Conservation (phyloP, 2,113 vertebrate genomes). For the Aleadryas rufinucha region DNA sequence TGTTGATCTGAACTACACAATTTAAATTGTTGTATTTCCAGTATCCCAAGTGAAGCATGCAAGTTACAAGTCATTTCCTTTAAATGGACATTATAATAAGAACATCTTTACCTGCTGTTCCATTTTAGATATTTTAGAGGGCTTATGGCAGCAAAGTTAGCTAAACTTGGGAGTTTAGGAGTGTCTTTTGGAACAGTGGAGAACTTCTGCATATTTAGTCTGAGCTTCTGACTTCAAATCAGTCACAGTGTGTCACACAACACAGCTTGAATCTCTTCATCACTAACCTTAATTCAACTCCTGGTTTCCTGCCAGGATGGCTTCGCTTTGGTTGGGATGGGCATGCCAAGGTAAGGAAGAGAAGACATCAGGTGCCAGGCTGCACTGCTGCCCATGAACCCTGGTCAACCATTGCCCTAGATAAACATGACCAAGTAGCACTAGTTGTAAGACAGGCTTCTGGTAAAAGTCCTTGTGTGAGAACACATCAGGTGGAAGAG, state of each 20-base stretch:
- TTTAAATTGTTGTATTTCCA: neutral
- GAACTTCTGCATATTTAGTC: neutral
- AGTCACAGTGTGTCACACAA: neutral
- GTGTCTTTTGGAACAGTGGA: neutral
- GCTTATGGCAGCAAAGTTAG: neutral
- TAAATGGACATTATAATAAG: neutral
- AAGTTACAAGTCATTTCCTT: neutral
- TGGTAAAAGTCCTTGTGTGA: neutral
- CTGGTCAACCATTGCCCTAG: neutral
- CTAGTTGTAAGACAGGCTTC: neutral
- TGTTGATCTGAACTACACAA: neutral
- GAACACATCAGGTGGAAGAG: neutral
- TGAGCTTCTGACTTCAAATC: neutral
- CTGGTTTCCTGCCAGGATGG: neutral
- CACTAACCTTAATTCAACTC: neutral
- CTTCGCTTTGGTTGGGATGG: neutral
- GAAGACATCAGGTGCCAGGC: neutral
- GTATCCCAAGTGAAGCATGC: neutral
- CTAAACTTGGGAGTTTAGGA: neutral
- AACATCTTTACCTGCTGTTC: neutral
- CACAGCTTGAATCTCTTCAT: neutral
- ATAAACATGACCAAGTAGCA: neutral
- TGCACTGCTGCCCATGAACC: neutral
- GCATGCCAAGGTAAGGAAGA: neutral
- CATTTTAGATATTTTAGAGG: neutral